These are phyloP conservation scores for Cephus cinctus DNA, from an alignment of 1,140 invertebrate genomes.

Conservation along the genomic window DNA sequence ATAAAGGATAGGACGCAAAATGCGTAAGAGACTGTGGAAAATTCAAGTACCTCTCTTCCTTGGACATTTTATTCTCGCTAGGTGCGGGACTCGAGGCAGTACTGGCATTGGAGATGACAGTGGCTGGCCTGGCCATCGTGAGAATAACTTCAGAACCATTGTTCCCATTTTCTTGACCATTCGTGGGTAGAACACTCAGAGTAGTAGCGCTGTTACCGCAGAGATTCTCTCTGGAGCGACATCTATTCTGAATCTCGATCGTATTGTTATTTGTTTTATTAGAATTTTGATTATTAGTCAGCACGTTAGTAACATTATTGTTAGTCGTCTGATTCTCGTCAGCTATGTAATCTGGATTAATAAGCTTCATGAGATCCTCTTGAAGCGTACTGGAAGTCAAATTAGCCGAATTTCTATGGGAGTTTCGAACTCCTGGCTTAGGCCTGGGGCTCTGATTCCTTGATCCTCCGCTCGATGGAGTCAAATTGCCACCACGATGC, in stretches of 20 bases:
- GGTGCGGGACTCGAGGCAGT: conserved; percentile 63
- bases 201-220: conserved; percentile 50
- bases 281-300: conserved; percentile 33
- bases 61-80: conserved; percentile 60
- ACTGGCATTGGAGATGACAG: conserved; percentile 68
- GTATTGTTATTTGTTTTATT: conserved; percentile 47
- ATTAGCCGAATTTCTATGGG: conserved; percentile 63
- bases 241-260: conserved; percentile 52
- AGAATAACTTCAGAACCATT: conserved; percentile 64
- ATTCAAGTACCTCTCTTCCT: conserved; percentile 66
- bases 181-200: conserved; percentile 40
- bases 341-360: conserved; percentile 78
- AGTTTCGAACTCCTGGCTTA: conserved; percentile 52
- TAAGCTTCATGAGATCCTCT: conserved; percentile 86
- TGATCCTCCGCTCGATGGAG: conserved; percentile 55
- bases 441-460: conserved; percentile 65
- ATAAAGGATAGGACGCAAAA: too few relatives aligned
- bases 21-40: too few relatives aligned
- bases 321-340: conserved; percentile 45
- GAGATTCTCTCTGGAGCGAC: conserved; percentile 58
- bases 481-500: conserved; percentile 45
- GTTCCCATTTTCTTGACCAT: conserved; percentile 48
- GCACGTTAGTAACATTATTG: conserved; percentile 41
- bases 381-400: conserved; percentile 71
- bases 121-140: conserved; percentile 70